Base-by-base conservation (phyloP, 2,888 invertebrate genomes). In the Aphodius granarius region DNA sequence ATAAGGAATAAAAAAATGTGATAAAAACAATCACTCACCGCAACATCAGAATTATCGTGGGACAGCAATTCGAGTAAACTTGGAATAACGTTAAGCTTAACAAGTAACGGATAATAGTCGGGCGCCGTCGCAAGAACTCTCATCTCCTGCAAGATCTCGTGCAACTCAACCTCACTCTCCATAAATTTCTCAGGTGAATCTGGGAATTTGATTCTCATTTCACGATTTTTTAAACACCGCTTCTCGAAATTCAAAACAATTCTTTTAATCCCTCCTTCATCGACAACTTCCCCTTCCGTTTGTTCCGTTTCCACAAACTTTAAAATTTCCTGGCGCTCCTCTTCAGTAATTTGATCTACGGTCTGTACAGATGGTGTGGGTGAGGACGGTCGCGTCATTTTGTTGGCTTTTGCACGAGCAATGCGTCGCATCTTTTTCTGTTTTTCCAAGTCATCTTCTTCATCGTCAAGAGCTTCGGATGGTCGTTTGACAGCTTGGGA, bases 161-260 rank as follows among this genome's bases (percentile, higher is more conserved):
- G 94, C 19, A 87, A 78, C 80, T 87, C 87, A 20, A 99, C 90
- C 89, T 99, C 99, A 76, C 98, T 98, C 82, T 99, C 94, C 94
- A 99, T 98, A 86, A 99, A 99, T 90, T 98, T 98, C 86, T 98
- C 97, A 5, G 98, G 97, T 83, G 94, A 93, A 85, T 98, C 99
- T 0, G 98, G 96, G 87, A 97, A 99, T 87, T 99, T 99, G 15
- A 99, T 98, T 79, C 99, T 91, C 95, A 98, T 96, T 88, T 99
- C 99, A 85, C 98, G 95, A 86, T 99, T 99, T 84, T 93, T 95
- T 6, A 97, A 89, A 71, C 95, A 94, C 84, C 96, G 92, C 86
- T 99, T 99, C 85, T 99, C 99, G 89, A 99, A 97, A 78, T 95
- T 91, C 15, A 98, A 89, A 19, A 98, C 92, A 84, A 98, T 91